Evolutionary conservation across 2,888 invertebrate species (phyloP), one percentile per base, ranked within the genome.

Genomic region (Agrochola lota): DNA sequence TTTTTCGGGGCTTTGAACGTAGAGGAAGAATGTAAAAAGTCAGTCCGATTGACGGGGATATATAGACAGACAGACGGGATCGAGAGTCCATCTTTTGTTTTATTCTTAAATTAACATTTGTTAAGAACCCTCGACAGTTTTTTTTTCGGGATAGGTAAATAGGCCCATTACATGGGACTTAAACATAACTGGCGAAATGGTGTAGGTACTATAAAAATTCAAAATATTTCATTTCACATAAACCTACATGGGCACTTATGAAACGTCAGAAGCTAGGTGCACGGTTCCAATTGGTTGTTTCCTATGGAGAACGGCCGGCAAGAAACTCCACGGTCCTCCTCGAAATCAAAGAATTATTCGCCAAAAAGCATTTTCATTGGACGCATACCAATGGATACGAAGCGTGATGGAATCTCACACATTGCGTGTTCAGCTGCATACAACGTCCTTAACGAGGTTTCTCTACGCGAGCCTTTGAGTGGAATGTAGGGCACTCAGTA

Each of bases 391-490:
- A 26, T 35, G 49, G 26, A 52, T 46, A 20, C 17, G 35, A 55
- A 77, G 70, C 83, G 86, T 83, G 72, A 59, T 67, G 77, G 86
- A 85, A 86, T 83, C 73, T 74, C 17, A 30, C 43, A 69, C 62
- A 43, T 78, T 74, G 84, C 84, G 72, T 86, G 70, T 40, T 26
- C 0, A 20, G 43, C 46, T 68, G 70, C 63, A 59, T n/a, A 70
- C 20, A 83, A 81, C 70, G 70, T 77, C 67, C 71, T 68, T 73
- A 76, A 15, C 43, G 26, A 30, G 71, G 64, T 85, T 74, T 83
- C 86, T 74, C 60, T 52, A 49, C 26, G 59, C 74, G 30, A 60
- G 71, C 59, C 64, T 67, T 69, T 59, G n/a, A 63, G 30, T 26
- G 57, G 59, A 74, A 84, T 84, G 63, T 86, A 86, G 86, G 78